Evolutionary conservation across 2,113 vertebrate species (phyloP).

Genomic region (Hyla sarda): DNA sequence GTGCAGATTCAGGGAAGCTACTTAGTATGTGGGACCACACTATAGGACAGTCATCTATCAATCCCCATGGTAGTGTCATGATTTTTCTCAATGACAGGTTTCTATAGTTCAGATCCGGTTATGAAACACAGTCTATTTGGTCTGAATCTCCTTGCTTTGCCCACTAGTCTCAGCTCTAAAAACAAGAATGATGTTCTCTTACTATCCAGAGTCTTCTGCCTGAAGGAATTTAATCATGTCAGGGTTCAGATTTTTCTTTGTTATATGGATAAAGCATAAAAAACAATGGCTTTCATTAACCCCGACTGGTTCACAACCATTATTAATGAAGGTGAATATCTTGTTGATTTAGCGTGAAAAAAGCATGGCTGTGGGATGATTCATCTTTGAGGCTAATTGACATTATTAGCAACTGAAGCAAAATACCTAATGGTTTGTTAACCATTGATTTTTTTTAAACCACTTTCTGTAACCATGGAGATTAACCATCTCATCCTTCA

Average conservation of each 20-base stretch:
- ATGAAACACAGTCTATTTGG: not conserved
- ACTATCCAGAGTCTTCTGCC: not conserved
- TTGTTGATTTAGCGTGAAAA: constrained; percentile 59
- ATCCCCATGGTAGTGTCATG: too few species aligned
- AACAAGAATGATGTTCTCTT: not conserved
- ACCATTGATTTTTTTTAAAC: constrained; percentile 59
- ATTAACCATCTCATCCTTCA: constrained; percentile 50
- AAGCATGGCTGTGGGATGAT: constrained; percentile 56
- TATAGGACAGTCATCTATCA: not conserved
- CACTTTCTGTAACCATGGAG: constrained; percentile 58
- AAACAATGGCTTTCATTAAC: constrained; percentile 53
- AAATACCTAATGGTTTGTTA: constrained; percentile 61
- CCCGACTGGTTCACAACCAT: constrained; percentile 49
- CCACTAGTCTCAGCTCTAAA: not conserved
- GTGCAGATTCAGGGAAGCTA: too few species aligned
- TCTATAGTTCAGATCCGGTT: not conserved
- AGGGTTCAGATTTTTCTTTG: constrained; percentile 18
- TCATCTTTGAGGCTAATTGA: constrained; percentile 59
- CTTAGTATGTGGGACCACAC: too few species aligned
- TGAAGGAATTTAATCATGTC: constrained; percentile 30
- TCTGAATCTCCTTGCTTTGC: not conserved
- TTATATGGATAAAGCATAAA: constrained; percentile 46
- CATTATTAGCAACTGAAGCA: constrained; percentile 59
- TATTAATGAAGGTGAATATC: constrained; percentile 58
- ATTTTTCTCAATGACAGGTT: not conserved